Percentiles rank a stretch among this genome's conserved stretches.
phyloP scores from a whole-genome alignment of 2,888 invertebrate genomes.

The Malthinus seriepunctatus region DNA sequence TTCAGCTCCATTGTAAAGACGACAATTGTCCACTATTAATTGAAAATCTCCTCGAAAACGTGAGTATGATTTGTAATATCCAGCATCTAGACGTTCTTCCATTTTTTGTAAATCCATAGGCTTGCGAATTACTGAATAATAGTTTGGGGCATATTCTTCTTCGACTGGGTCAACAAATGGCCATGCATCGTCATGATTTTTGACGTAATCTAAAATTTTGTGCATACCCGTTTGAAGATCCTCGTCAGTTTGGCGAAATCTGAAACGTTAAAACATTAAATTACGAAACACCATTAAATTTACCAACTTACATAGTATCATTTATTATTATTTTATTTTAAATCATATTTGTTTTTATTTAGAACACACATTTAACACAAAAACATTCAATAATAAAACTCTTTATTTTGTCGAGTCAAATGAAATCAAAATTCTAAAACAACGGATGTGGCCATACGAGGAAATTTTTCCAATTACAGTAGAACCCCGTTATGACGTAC shows the following conservation, averaged over 20 bases:
- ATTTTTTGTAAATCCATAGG: slow-evolving; percentile 90
- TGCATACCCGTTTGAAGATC: slow-evolving; percentile 89
- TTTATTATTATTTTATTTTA: neutral
- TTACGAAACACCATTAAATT: slow-evolving; percentile 1
- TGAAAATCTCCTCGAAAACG: slow-evolving; percentile 89
- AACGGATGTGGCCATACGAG: no score
- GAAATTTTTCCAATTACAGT: no score
- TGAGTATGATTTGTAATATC: slow-evolving; percentile 76
- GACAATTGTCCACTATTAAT: slow-evolving; percentile 90
- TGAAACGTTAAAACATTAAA: slow-evolving; percentile 47
- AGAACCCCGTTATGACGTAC: no score
- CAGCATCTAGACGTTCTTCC: slow-evolving; percentile 83
- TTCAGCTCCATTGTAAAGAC: slow-evolving; percentile 89
- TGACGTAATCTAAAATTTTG: slow-evolving; percentile 86
- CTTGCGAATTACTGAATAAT: slow-evolving; percentile 71
- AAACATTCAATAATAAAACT: no score
- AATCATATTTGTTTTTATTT: no score
- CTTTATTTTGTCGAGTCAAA: no score
- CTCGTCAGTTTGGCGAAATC: slow-evolving; percentile 80
- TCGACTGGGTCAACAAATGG: slow-evolving; percentile 93
- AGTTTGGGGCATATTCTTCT: slow-evolving; percentile 89
- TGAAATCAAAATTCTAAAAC: no score
- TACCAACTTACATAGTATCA: neutral
- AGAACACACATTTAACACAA: neutral
- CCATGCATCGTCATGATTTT: slow-evolving; percentile 91